These are phyloP conservation scores for Necrosyrtes monachus DNA, from an alignment of 2,797 vertebrate genomes.

Conservation along the genomic window DNA sequence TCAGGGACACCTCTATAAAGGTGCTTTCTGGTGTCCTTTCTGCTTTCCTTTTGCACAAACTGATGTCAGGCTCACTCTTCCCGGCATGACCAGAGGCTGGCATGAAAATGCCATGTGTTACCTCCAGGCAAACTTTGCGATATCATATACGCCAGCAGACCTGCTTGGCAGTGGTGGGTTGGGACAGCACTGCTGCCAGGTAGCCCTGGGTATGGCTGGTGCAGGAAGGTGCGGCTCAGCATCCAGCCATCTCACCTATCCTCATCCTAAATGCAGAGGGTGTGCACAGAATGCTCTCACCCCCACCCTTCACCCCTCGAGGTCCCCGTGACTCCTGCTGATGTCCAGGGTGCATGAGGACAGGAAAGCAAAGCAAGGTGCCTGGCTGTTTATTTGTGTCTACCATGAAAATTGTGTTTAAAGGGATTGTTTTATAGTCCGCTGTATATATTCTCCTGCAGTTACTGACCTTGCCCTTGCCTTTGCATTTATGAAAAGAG, in stretches of 20 bases:
- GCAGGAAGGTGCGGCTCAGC: neutral
- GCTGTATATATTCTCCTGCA: slow-evolving; percentile 48
- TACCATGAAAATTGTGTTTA: slow-evolving; percentile 8
- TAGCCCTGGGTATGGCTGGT: neutral
- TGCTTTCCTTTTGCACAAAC: slow-evolving; percentile 1
- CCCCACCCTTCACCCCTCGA: neutral
- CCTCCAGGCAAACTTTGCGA: neutral
- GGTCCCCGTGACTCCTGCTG: neutral
- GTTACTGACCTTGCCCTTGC: slow-evolving; percentile 32
- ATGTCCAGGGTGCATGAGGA: neutral
- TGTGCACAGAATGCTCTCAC: neutral
- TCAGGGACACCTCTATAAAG: neutral
- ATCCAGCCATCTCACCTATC: neutral
- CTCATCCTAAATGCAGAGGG: neutral
- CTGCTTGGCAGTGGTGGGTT: neutral
- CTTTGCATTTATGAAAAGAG: slow-evolving; percentile 54
- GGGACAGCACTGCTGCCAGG: neutral
- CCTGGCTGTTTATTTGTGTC: slow-evolving; percentile 27
- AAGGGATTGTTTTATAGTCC: slow-evolving; percentile 41
- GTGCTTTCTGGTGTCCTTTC: neutral
- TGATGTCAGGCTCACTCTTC: neutral
- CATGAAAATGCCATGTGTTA: neutral
- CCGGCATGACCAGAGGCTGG: neutral
- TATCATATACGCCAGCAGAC: neutral
- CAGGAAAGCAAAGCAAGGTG: neutral